Evolutionary conservation across 2,113 vertebrate species (phyloP).

Genomic region (Lepisosteus osseus): DNA sequence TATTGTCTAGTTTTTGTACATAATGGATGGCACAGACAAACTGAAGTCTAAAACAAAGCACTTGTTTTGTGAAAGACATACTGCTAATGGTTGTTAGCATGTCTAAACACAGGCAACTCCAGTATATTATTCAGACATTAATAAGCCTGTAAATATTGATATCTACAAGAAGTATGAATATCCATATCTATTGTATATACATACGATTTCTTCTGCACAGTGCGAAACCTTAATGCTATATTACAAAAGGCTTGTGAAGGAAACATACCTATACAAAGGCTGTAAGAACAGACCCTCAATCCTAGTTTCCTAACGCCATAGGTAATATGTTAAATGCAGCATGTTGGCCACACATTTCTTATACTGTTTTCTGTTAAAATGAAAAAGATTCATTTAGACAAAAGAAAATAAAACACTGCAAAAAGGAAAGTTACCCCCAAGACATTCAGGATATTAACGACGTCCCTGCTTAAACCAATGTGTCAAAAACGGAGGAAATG

Average conservation of each 20-base stretch:
- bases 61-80: too few relatives aligned
- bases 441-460: too few relatives aligned
- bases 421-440: background rate
- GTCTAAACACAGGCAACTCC: too few relatives aligned
- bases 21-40: background rate
- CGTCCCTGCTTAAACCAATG: too few relatives aligned
- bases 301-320: background rate
- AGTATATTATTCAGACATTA: too few relatives aligned
- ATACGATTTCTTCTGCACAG: too few relatives aligned
- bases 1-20: background rate
- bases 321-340: background rate
- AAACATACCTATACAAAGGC: background rate
- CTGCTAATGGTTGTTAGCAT: too few relatives aligned
- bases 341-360: background rate
- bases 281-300: background rate
- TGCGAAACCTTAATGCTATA: background rate
- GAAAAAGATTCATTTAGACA: constrained; percentile 7
- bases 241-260: background rate
- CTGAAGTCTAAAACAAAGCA: background rate
- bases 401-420: background rate
- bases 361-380: background rate
- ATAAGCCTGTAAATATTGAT: too few relatives aligned
- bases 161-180: too few relatives aligned
- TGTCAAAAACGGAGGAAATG: too few relatives aligned
- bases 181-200: too few relatives aligned